phyloP scores from a whole-genome alignment of 2,797 vertebrate species.

The Galago senegalensis region DNA sequence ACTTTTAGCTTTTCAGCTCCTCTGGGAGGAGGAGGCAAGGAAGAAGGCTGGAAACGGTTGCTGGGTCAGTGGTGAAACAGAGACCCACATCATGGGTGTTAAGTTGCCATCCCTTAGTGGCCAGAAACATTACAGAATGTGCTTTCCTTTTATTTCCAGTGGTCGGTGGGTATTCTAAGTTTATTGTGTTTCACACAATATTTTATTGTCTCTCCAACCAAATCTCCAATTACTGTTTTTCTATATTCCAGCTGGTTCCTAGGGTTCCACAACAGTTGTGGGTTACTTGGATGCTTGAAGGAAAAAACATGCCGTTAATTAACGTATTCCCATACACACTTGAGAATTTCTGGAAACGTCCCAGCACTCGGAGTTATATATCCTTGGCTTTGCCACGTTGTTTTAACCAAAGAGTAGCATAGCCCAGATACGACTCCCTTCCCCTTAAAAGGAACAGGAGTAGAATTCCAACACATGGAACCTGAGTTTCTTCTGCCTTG shows the following conservation, averaged over 20 bases:
- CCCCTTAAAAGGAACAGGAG: neutral
- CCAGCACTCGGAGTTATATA: neutral
- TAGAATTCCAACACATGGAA: neutral
- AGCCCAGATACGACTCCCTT: neutral
- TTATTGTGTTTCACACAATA: neutral
- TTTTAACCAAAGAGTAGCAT: neutral
- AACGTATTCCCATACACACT: neutral
- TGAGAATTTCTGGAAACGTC: constrained; percentile 12
- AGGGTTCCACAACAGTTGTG: neutral
- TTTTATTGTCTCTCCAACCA: neutral
- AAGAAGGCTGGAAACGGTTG: neutral
- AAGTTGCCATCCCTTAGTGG: neutral
- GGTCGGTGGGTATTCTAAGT: neutral
- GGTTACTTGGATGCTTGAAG: neutral
- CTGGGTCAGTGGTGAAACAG: neutral
- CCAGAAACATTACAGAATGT: neutral
- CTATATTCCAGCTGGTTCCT: neutral
- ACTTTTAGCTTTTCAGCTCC: neutral
- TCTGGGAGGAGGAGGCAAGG: neutral
- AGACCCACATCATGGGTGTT: neutral
- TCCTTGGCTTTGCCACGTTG: neutral
- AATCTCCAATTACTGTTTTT: neutral
- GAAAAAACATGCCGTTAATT: neutral
- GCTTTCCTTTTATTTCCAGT: neutral
- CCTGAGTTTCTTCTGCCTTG: neutral